These are phyloP conservation scores for Tor tambroides DNA, from an alignment of 2,113 vertebrate genomes.

Conservation along the genomic window DNA sequence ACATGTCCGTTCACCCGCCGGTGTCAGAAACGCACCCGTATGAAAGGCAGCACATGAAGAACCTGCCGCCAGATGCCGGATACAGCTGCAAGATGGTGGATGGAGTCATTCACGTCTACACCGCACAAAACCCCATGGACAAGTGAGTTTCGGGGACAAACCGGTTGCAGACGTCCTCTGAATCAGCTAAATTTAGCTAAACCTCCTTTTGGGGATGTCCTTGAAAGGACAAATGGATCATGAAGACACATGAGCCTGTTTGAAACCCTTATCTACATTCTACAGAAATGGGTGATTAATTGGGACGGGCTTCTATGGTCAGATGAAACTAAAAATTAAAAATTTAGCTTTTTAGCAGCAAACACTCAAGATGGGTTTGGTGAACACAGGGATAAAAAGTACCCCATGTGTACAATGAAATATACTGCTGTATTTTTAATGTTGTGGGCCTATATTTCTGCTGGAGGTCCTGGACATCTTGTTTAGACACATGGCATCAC, in stretches of 20 bases:
- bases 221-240: not conserved
- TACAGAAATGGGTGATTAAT: too few relatives aligned
- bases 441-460: too few relatives aligned
- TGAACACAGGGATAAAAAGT: too few relatives aligned
- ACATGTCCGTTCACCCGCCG: slow-evolving; percentile 87
- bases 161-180: not conserved
- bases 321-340: too few relatives aligned
- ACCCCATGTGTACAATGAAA: too few relatives aligned
- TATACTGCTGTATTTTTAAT: too few relatives aligned
- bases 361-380: too few relatives aligned
- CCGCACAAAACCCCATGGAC: slow-evolving; percentile 74
- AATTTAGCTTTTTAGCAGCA: too few relatives aligned
- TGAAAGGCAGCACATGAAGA: slow-evolving; percentile 80
- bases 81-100: slow-evolving; percentile 87
- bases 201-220: not conserved
- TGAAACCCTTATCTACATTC: not conserved
- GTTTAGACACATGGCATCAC: too few relatives aligned
- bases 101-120: slow-evolving; percentile 89
- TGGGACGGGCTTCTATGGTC: too few relatives aligned
- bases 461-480: too few relatives aligned
- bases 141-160: slow-evolving; percentile 58
- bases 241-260: not conserved
- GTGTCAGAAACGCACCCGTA: slow-evolving; percentile 89
- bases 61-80: slow-evolving; percentile 85
- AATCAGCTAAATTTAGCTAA: not conserved